Percentiles rank a stretch among this genome's conserved stretches.
Evolutionary conservation across 2,888 invertebrate genomes (phyloP).

Genomic region (Brachyopa scutellaris): DNA sequence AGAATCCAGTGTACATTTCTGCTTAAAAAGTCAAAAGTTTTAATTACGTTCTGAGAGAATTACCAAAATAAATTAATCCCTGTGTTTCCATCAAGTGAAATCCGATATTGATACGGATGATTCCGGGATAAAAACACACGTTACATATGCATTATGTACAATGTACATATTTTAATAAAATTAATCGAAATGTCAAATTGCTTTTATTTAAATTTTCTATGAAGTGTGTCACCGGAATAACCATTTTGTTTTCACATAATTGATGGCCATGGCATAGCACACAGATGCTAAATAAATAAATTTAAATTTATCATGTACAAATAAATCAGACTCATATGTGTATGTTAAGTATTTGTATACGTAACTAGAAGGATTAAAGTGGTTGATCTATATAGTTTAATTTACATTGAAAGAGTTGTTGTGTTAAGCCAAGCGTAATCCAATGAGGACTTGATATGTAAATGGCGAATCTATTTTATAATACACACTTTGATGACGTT

Average conservation of each 20-base stretch:
- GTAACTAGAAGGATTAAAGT: neutral
- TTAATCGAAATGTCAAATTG: conserved; percentile 49
- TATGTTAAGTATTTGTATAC: too few species aligned
- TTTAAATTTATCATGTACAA: neutral
- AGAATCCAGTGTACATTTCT: too few species aligned
- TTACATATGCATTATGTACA: too few species aligned
- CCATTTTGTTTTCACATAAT: too few species aligned
- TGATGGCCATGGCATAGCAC: too few species aligned
- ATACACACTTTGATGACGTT: too few species aligned
- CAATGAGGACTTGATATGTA: neutral
- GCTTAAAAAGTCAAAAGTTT: too few species aligned
- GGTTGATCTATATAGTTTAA: conserved; percentile 9
- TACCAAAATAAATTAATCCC: conserved; percentile 4
- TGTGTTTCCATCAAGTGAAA: neutral
- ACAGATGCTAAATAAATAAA: conserved; percentile 10
- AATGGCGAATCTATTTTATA: too few species aligned
- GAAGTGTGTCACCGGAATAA: too few species aligned
- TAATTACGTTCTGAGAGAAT: neutral
- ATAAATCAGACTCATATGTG: too few species aligned
- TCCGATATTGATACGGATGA: conserved; percentile 24
- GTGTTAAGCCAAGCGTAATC: neutral
- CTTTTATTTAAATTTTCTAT: conserved; percentile 18
- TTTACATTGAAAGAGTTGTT: conserved; percentile 17
- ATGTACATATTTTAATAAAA: too few species aligned
- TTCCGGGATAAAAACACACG: neutral